A percentile compares a stretch with the other conserved stretches of the same genome.
Evolutionary conservation across 2,888 invertebrate genomes (phyloP).

Genomic region (Neoaliturus tenellus): DNA sequence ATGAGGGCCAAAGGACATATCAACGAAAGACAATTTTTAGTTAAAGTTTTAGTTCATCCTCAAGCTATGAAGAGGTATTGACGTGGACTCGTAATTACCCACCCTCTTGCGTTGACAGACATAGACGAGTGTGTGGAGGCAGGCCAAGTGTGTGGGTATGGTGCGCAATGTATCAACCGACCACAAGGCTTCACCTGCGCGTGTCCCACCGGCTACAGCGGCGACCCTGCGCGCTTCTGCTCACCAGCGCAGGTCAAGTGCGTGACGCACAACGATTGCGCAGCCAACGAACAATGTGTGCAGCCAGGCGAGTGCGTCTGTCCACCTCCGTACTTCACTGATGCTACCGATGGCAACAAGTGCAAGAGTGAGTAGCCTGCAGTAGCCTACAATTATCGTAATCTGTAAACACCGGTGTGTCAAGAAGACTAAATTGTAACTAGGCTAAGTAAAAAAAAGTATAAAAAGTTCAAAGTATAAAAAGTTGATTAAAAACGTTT

Average conservation of each 20-base stretch:
- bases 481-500: too few relatives aligned
- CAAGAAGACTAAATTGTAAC: too few relatives aligned
- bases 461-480: too few relatives aligned
- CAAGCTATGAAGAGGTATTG: too few relatives aligned
- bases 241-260: constrained; percentile 89
- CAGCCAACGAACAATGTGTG: constrained; percentile 91
- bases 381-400: too few relatives aligned
- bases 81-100: too few relatives aligned
- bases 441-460: too few relatives aligned
- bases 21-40: too few relatives aligned
- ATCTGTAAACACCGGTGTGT: too few relatives aligned
- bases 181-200: constrained; percentile 87
- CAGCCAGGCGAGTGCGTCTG: constrained; percentile 95
- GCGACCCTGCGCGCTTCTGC: constrained; percentile 89
- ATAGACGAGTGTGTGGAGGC: constrained; percentile 65
- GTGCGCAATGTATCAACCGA: constrained; percentile 90
- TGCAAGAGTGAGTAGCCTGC: constrained; percentile 90
- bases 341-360: constrained; percentile 87
- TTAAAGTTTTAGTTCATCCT: too few relatives aligned
- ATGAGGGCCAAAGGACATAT: too few relatives aligned
- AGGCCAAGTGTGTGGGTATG: constrained; percentile 83
- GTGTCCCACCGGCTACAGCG: constrained; percentile 88
- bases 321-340: constrained; percentile 92
- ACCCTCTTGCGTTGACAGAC: too few relatives aligned
- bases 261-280: constrained; percentile 88